A percentile compares a stretch with the other conserved stretches of the same genome.
Evolutionary conservation across 2,797 vertebrate species (phyloP).

Genomic region (Zenarchopterus dispar): DNA sequence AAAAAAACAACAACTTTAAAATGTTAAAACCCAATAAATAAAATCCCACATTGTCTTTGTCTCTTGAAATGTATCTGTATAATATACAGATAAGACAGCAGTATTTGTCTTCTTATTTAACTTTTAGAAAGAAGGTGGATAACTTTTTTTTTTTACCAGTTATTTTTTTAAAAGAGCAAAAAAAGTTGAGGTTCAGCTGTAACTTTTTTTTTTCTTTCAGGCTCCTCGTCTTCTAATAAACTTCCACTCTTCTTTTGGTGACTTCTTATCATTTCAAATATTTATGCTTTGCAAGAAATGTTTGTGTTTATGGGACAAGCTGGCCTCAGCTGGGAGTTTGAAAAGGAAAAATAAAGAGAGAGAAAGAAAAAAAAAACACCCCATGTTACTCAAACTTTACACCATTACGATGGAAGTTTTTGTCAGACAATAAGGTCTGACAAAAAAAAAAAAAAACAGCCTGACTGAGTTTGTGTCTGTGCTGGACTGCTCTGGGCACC

Average conservation of each 20-base stretch:
- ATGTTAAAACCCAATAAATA: not conserved
- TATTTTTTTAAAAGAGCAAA: not conserved
- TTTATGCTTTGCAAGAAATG: conserved; percentile 36
- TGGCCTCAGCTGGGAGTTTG: conserved; percentile 31
- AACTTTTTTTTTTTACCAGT: too few relatives aligned
- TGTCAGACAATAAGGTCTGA: too few relatives aligned
- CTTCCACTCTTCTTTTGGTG: not conserved
- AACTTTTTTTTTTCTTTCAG: not conserved
- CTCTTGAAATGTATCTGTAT: not conserved
- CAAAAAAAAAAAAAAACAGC: too few relatives aligned
- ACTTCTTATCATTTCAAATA: conserved; percentile 38
- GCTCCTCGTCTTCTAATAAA: not conserved
- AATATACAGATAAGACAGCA: too few relatives aligned
- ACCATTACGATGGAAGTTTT: too few relatives aligned
- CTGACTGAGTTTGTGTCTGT: too few relatives aligned
- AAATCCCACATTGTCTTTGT: not conserved
- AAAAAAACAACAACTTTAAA: not conserved
- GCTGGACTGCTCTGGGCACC: too few relatives aligned
- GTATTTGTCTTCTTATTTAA: too few relatives aligned
- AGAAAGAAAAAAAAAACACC: not conserved
- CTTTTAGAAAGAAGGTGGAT: too few relatives aligned
- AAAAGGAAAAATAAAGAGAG: not conserved
- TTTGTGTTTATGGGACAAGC: conserved; percentile 20
- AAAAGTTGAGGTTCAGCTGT: too few relatives aligned
- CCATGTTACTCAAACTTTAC: too few relatives aligned